Base-by-base conservation (phyloP, 1,140 invertebrate genomes). In the Bombus pascuorum region DNA sequence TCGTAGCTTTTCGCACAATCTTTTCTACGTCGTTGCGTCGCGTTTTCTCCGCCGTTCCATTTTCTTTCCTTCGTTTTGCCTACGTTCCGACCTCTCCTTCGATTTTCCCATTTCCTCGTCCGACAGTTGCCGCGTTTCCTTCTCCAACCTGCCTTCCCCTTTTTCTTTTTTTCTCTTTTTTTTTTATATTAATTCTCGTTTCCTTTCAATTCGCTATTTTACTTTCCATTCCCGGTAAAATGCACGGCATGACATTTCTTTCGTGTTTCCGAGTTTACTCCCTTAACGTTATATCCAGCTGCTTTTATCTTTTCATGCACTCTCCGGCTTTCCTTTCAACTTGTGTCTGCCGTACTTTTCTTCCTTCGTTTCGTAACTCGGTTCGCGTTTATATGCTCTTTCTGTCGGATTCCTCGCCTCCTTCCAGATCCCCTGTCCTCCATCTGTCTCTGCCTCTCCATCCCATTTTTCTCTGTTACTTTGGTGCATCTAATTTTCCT, bases 71-170 rank as follows among this genome's bases (percentile, higher is more conserved):
- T 25, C 81, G 81, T 68, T 47, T 10, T 22, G 1, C 34, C 4
- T 57, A 47, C 32, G 42, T 18, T 37, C 28, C 8, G 15, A 4
- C 6, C 47, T 53, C 13, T 59, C 32, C 42, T 39, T 66, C 81
- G 81, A 76, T 44, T 83, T 83, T 83, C 28, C 81, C 72, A 76
- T 76, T 83, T 83, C 81, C 81, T 76, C 28, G 59, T 65, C 72
- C 81, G 57, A 22, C 59, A 47, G 81, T 75, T 82, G 25, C n/a
- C 32, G 57, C 59, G 66, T 75, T 75, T 82, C 59, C 72, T 82
- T 10, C 59, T 1, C 39, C 32, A n/a, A 18, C 18, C 42, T 8
- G 12, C 42, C 53, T 12, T 10, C 12, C 25, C 4, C 6, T 13
- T 62, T 62, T 25, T 4, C 13, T 4, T n/a, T 4, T 3, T 12